phyloP scores from a whole-genome alignment of 2,113 vertebrate genomes.

The Podilymbus podiceps region DNA sequence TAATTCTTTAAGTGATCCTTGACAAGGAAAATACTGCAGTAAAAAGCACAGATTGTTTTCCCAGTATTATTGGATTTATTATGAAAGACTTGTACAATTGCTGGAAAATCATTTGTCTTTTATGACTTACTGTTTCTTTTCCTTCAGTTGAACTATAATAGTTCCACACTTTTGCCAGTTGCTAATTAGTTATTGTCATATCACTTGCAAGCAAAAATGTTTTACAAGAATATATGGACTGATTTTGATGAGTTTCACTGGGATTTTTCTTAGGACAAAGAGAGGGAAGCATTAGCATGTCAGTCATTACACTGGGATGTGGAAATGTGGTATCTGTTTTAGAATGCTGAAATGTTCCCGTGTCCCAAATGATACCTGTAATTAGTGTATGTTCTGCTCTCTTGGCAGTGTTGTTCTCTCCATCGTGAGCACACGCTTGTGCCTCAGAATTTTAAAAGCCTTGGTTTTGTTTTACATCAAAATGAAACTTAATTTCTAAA shows the following conservation, averaged over 20 bases:
- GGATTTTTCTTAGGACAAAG: neutral
- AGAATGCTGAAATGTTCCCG: neutral
- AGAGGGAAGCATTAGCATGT: neutral
- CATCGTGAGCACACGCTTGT: neutral
- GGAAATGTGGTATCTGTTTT: neutral
- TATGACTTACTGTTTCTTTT: neutral
- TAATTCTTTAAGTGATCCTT: constrained; percentile 16
- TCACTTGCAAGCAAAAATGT: constrained; percentile 19
- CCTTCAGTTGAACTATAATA: neutral
- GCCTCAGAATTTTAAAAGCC: constrained; percentile 5
- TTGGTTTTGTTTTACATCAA: neutral
- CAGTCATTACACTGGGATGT: neutral
- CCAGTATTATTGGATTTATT: neutral
- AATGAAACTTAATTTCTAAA: constrained; percentile 26
- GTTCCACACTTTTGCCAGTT: neutral
- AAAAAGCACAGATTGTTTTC: constrained; percentile 23
- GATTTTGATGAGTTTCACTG: neutral
- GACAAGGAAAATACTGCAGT: neutral
- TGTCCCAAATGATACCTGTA: neutral
- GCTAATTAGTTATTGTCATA: neutral
- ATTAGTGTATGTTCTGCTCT: neutral
- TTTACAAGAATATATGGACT: neutral
- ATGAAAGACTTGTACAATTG: neutral
- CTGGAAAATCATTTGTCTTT: neutral
- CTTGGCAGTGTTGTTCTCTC: neutral